Evolutionary conservation across 2,888 invertebrate genomes (phyloP).

Genomic region (Cryptocephalus primarius): DNA sequence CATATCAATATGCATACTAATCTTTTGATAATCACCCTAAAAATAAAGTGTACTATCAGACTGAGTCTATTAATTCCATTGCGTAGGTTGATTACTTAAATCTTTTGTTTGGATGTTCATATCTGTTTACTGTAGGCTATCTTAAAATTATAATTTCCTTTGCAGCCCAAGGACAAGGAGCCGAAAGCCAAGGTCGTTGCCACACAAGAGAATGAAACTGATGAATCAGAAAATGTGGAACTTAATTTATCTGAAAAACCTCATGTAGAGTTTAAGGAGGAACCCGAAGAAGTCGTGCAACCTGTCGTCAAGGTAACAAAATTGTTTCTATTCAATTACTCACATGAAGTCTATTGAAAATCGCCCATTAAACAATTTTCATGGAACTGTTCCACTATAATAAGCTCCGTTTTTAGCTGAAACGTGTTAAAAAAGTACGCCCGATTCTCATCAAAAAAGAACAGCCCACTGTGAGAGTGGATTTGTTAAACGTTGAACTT

Average conservation of each 20-base stretch:
- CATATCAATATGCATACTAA: no score
- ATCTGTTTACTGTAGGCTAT: no score
- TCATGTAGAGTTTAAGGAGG: slow-evolving; percentile 61
- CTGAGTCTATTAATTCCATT: no score
- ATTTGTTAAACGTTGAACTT: slow-evolving; percentile 34
- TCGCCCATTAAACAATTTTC: neutral
- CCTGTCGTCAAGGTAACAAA: slow-evolving; percentile 32
- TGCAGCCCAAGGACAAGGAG: neutral
- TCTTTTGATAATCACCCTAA: no score
- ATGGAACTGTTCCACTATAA: no score
- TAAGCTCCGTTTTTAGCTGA: slow-evolving; percentile 26
- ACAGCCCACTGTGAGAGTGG: slow-evolving; percentile 46
- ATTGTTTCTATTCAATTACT: neutral
- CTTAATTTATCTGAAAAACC: slow-evolving; percentile 19
- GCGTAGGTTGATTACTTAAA: no score
- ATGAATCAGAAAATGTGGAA: slow-evolving; percentile 11
- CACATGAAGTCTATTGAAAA: slow-evolving; percentile 3
- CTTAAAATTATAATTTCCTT: no score
- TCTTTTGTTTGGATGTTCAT: no score
- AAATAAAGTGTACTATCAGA: no score
- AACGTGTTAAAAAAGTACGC: slow-evolving; percentile 61
- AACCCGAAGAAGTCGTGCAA: slow-evolving; percentile 27
- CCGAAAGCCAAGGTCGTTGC: neutral
- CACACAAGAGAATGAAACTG: slow-evolving; percentile 7
- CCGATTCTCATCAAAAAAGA: slow-evolving; percentile 68